A percentile compares a stretch with the other conserved stretches of the same genome.
Evolutionary conservation across 1,140 invertebrate genomes (phyloP).

Genomic region (Apocrypta bakeri): DNA sequence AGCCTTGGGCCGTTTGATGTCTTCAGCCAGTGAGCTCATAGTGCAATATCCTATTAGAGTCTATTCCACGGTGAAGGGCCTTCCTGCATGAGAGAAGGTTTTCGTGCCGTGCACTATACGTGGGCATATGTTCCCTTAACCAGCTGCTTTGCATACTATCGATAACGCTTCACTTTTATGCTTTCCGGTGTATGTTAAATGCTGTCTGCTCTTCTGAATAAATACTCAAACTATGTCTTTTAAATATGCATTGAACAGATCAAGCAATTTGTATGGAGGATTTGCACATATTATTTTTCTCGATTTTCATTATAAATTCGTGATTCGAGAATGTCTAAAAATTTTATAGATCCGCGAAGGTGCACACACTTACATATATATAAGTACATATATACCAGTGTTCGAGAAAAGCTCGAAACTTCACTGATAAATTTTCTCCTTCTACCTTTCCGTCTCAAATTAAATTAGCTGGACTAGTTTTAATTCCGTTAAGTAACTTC

Average conservation of each 20-base stretch:
- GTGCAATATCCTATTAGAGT: constrained; percentile 1
- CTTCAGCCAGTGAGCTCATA: background rate
- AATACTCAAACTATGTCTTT: too few species aligned
- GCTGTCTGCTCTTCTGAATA: too few species aligned
- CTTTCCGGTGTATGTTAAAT: constrained; percentile 2
- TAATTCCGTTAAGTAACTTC: constrained; percentile 19
- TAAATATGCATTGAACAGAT: too few species aligned
- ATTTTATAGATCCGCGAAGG: too few species aligned
- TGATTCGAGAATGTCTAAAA: too few species aligned
- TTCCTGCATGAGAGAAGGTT: background rate
- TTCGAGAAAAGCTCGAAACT: background rate
- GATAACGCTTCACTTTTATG: background rate
- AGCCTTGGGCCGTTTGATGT: background rate
- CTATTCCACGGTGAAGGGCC: background rate
- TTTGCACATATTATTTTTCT: too few species aligned
- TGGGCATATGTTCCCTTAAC: background rate
- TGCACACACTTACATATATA: too few species aligned
- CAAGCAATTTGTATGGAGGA: too few species aligned
- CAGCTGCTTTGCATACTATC: constrained; percentile 17
- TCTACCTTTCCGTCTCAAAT: background rate
- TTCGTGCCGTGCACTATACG: background rate
- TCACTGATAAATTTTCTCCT: background rate
- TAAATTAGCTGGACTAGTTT: background rate
- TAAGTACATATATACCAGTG: too few species aligned
- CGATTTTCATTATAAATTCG: too few species aligned